phyloP scores from a whole-genome alignment of 2,888 invertebrate genomes.

The Drosophila hawaiiensis region DNA sequence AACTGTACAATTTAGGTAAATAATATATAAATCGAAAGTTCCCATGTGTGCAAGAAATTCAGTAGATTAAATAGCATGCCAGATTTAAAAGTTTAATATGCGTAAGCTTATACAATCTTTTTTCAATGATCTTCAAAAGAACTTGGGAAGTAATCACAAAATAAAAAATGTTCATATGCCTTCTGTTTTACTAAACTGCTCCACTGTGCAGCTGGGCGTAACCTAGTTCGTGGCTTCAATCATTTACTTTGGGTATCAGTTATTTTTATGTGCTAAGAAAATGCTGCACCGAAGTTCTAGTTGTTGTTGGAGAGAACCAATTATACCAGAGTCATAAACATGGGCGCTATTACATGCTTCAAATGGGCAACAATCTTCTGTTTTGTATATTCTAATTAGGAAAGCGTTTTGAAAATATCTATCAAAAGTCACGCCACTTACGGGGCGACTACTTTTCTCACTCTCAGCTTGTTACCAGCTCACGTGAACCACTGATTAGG shows the following conservation, averaged over 20 bases:
- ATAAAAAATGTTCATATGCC: not conserved
- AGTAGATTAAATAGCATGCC: not conserved
- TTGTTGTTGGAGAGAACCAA: constrained; percentile 9
- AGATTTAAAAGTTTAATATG: not conserved
- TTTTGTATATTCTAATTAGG: constrained; percentile 79
- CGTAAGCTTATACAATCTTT: not conserved
- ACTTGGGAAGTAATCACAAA: not conserved
- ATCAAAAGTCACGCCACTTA: constrained; percentile 63
- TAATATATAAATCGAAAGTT: not conserved
- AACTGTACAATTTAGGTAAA: not conserved
- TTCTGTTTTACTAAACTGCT: not conserved
- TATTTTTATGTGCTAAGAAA: constrained; percentile 41
- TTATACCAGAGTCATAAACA: constrained; percentile 29
- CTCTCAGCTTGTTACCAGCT: constrained; percentile 50
- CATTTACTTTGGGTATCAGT: constrained; percentile 32
- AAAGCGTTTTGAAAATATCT: constrained; percentile 35
- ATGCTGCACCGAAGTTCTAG: constrained; percentile 32
- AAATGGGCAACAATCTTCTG: constrained; percentile 59
- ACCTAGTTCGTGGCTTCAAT: constrained; percentile 41
- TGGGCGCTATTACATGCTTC: constrained; percentile 19
- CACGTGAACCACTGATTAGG: constrained; percentile 71
- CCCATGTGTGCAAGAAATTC: too few relatives aligned
- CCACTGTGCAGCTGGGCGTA: constrained; percentile 26
- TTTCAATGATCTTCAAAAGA: not conserved
- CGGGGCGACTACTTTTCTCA: constrained; percentile 40